Evolutionary conservation across 2,888 invertebrate species (phyloP).

Genomic region (Andricus quercusramuli): DNA sequence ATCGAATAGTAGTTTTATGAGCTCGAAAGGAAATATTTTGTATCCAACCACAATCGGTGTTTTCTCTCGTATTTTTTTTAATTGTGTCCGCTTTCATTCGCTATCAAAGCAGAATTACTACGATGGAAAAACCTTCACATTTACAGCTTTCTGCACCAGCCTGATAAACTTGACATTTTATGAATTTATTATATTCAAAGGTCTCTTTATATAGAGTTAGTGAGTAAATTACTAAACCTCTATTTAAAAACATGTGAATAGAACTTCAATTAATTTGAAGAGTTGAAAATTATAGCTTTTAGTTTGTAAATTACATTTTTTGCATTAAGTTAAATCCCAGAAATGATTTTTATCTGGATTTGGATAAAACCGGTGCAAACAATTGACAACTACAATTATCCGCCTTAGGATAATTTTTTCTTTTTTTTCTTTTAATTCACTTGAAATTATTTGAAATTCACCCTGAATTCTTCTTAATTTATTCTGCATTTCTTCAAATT

Average conservation of each 20-base stretch:
- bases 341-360: too few relatives aligned
- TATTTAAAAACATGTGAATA: not conserved
- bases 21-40: not conserved
- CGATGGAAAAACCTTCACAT: slow-evolving; percentile 3
- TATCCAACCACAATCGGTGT: not conserved
- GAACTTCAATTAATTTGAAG: too few relatives aligned
- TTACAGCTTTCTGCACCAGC: not conserved
- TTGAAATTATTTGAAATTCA: too few relatives aligned
- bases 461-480: too few relatives aligned
- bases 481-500: too few relatives aligned
- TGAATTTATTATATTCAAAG: not conserved
- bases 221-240: not conserved
- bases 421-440: too few relatives aligned
- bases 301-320: too few relatives aligned
- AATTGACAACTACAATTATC: too few relatives aligned
- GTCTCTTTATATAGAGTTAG: not conserved
- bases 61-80: not conserved
- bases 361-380: too few relatives aligned
- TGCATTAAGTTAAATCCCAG: too few relatives aligned
- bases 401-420: too few relatives aligned
- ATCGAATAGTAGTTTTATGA: slow-evolving; percentile 13
- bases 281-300: not conserved
- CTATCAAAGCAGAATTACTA: slow-evolving; percentile 5
- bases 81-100: not conserved
- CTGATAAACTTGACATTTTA: slow-evolving; percentile 13